A percentile compares a stretch with the other conserved stretches of the same genome.
Conservation (phyloP, 2,797 vertebrate genomes). For the Malacoctenus gilli region DNA sequence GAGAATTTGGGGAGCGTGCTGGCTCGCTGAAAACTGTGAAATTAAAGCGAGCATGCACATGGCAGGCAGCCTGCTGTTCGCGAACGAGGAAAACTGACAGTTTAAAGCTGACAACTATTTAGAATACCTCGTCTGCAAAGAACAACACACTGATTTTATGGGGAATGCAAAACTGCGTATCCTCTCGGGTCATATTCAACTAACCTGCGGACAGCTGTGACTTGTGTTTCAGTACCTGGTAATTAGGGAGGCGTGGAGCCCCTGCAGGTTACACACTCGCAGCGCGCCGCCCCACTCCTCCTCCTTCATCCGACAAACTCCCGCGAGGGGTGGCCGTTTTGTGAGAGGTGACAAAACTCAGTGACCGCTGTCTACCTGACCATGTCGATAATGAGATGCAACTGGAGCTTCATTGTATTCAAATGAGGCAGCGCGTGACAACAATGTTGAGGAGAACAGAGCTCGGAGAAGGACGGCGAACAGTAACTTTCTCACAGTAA, state of each 20-base stretch:
- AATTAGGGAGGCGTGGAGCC: constrained; percentile 67
- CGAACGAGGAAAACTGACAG: constrained; percentile 33
- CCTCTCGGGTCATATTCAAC: constrained; percentile 64
- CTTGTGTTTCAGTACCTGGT: constrained; percentile 63
- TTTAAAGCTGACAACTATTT: constrained; percentile 54
- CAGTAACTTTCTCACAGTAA: constrained; percentile 37
- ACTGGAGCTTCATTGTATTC: constrained; percentile 73
- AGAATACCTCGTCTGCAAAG: constrained; percentile 36
- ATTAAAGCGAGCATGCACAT: constrained; percentile 39
- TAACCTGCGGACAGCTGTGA: constrained; percentile 74
- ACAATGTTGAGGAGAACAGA: constrained; percentile 63
- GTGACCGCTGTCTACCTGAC: constrained; percentile 77
- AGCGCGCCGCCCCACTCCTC: constrained; percentile 44
- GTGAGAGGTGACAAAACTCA: constrained; percentile 76
- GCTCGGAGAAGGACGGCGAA: constrained; percentile 13
- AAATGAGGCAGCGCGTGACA: constrained; percentile 73
- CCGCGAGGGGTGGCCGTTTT: constrained; percentile 63
- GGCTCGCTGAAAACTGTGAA: constrained; percentile 59
- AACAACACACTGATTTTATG: constrained; percentile 55
- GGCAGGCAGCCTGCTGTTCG: constrained; percentile 20
- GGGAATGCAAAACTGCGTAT: constrained; percentile 57
- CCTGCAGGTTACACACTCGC: constrained; percentile 55
- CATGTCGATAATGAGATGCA: constrained; percentile 81
- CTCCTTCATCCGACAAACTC: constrained; percentile 60
- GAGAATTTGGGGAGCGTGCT: constrained; percentile 37